phyloP scores from a whole-genome alignment of 1,140 invertebrate species.

The Pristionchus pacificus region DNA sequence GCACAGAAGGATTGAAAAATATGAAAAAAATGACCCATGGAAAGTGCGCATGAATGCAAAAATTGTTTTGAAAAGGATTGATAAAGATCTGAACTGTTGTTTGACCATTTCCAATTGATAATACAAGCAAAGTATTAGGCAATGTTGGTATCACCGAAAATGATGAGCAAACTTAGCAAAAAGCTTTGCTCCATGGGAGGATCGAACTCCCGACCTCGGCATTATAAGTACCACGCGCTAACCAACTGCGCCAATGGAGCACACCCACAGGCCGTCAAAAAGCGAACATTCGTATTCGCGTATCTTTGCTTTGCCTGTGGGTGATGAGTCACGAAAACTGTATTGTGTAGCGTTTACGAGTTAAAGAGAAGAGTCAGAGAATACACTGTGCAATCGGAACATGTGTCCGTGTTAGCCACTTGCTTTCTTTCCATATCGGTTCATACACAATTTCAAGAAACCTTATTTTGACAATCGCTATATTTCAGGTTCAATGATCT shows the following conservation, averaged over 20 bases:
- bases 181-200: background rate
- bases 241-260: background rate
- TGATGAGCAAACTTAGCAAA: background rate
- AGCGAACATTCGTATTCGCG: background rate
- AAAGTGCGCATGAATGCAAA: background rate
- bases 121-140: background rate
- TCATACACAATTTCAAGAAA: too few relatives aligned
- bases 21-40: background rate
- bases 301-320: background rate
- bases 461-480: background rate
- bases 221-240: constrained; percentile 1
- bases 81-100: too few relatives aligned
- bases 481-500: background rate
- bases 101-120: too few relatives aligned
- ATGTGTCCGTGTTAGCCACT: background rate
- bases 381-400: background rate
- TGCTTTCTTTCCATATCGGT: too few relatives aligned
- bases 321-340: too few relatives aligned
- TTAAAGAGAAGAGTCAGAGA: background rate
- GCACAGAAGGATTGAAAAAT: background rate
- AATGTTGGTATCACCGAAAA: background rate
- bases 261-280: background rate
- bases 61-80: too few relatives aligned
- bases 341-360: too few relatives aligned
- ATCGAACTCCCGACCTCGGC: constrained; percentile 1